A percentile compares a stretch with the other conserved stretches of the same genome.
These are phyloP conservation scores for Chymomyza costata DNA, from an alignment of 1,140 invertebrate genomes.

Conservation along the genomic window DNA sequence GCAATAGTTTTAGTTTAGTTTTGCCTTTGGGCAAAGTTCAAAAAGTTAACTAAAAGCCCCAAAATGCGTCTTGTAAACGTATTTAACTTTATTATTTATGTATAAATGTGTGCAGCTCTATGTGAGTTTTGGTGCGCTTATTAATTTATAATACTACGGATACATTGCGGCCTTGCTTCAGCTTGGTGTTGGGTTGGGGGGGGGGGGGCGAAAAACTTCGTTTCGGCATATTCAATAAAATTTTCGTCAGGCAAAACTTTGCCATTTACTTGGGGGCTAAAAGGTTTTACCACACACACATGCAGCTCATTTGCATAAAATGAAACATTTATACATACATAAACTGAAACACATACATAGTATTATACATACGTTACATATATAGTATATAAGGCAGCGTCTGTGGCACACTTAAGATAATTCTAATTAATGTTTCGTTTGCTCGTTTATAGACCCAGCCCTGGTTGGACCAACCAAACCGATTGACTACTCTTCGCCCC, in stretches of 20 bases:
- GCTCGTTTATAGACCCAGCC: no score
- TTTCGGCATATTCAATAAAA: slow-evolving; percentile 51
- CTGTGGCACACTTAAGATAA: slow-evolving; percentile 50
- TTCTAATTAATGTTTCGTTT: slow-evolving; percentile 44
- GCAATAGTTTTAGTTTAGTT: slow-evolving; percentile 32
- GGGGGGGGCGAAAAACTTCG: slow-evolving; percentile 42
- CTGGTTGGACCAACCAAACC: neutral
- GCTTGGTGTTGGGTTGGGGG: slow-evolving; percentile 23
- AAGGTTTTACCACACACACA: no score
- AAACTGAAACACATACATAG: no score
- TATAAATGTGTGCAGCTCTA: slow-evolving; percentile 27
- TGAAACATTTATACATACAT: slow-evolving; percentile 50
- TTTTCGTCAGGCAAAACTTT: no score
- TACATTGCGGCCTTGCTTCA: slow-evolving; percentile 61
- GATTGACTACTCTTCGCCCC: slow-evolving; percentile 4
- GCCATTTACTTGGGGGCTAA: no score
- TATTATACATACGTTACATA: no score
- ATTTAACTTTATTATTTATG: slow-evolving; percentile 73
- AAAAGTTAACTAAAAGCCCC: slow-evolving; percentile 37
- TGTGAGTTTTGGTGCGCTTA: slow-evolving; percentile 51
- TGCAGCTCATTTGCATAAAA: slow-evolving; percentile 63
- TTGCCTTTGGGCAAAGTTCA: slow-evolving; percentile 10
- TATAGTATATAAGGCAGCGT: no score
- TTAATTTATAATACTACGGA: slow-evolving; percentile 74
- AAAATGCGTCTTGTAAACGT: slow-evolving; percentile 66